Conservation (phyloP, 2,113 vertebrate species). For the Etheostoma cragini region DNA sequence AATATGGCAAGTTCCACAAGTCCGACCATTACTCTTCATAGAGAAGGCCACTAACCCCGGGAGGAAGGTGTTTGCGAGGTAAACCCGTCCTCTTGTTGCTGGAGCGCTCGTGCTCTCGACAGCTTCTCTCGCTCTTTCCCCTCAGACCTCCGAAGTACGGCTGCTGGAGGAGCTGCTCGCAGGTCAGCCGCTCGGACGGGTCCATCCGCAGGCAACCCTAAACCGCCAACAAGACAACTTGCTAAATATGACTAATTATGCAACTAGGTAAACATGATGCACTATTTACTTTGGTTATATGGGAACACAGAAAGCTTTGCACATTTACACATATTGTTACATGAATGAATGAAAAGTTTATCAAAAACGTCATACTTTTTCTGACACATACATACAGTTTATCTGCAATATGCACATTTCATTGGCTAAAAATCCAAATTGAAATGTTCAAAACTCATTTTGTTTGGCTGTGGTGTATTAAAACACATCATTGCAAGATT, state of each 20-base stretch:
- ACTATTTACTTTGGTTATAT: neutral
- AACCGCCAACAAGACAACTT: neutral
- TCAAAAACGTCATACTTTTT: neutral
- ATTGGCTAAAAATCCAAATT: neutral
- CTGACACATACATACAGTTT: neutral
- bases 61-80: constrained; percentile 85
- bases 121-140: constrained; percentile 73
- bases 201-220: constrained; percentile 94
- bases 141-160: constrained; percentile 91
- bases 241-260: neutral
- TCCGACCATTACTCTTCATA: neutral
- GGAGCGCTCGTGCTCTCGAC: constrained; percentile 80
- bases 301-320: neutral
- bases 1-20: neutral
- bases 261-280: neutral
- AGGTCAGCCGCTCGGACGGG: constrained; percentile 88
- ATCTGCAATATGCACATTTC: neutral
- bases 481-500: neutral
- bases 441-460: neutral
- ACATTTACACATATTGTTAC: neutral
- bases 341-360: neutral
- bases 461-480: neutral
- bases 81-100: constrained; percentile 79
- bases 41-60: constrained; percentile 82
- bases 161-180: constrained; percentile 91